Percentiles rank a stretch among this genome's conserved stretches.
Evolutionary conservation across 2,888 invertebrate species (phyloP).

Genomic region (Sepiola atlantica): DNA sequence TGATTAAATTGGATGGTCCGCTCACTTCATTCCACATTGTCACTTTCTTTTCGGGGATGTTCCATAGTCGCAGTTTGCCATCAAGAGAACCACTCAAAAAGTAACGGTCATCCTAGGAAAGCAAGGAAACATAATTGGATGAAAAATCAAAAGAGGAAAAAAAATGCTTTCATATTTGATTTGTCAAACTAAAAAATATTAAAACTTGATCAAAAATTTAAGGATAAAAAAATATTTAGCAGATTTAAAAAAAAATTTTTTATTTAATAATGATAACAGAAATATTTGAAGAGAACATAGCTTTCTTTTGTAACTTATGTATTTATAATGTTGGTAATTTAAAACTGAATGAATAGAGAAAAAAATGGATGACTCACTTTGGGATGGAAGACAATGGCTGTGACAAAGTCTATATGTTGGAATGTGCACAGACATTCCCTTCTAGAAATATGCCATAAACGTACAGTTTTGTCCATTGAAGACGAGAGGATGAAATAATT

Average conservation of each 20-base stretch:
- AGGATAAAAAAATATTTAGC: not conserved
- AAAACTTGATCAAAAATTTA: not conserved
- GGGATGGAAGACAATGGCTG: constrained; percentile 98
- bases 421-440: constrained; percentile 98
- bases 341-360: not conserved
- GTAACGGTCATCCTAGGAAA: constrained; percentile 80
- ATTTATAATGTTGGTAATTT: not conserved
- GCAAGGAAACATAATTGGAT: not conserved
- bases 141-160: not conserved
- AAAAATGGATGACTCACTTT: constrained; percentile 61
- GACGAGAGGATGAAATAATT: constrained; percentile 98
- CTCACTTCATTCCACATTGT: constrained; percentile 94
- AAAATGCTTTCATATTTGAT: not conserved
- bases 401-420: constrained; percentile 99
- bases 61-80: constrained; percentile 98
- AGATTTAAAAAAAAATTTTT: not conserved
- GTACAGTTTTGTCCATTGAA: constrained; percentile 98
- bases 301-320: not conserved
- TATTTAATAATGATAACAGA: not conserved
- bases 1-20: constrained; percentile 89
- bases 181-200: not conserved
- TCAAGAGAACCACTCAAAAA: constrained; percentile 98
- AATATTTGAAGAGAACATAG: not conserved
- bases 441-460: constrained; percentile 97
- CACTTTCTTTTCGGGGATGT: constrained; percentile 99